Evolutionary conservation across 2,113 vertebrate species (phyloP).

Genomic region (Acanthisitta chloris): DNA sequence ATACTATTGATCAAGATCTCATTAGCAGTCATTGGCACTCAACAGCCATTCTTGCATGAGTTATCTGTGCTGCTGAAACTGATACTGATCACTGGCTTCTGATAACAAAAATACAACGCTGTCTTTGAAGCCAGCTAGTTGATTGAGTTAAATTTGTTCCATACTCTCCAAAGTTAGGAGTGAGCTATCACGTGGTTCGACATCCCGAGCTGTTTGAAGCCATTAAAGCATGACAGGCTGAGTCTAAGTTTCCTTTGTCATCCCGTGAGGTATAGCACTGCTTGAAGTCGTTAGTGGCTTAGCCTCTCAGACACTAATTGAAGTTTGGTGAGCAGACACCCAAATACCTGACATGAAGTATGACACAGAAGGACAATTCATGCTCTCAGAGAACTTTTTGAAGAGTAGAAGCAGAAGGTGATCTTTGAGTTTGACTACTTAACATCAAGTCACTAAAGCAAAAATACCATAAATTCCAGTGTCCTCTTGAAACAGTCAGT

Average conservation of each 20-base stretch:
- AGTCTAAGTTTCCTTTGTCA: conserved; percentile 2
- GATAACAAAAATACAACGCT: neutral
- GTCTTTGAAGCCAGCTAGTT: neutral
- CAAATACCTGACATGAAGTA: neutral
- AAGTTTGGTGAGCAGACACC: neutral
- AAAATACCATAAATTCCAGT: neutral
- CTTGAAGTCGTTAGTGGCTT: conserved; percentile 9
- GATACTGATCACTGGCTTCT: neutral
- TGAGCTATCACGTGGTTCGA: neutral
- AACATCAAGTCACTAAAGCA: neutral
- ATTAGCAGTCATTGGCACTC: conserved; percentile 36
- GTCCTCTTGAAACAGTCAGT: neutral
- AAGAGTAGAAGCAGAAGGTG: neutral
- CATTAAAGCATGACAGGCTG: neutral
- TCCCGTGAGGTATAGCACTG: neutral
- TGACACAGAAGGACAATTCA: neutral
- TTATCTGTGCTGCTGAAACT: neutral
- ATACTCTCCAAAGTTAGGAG: neutral
- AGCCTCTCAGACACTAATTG: neutral
- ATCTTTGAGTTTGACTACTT: neutral
- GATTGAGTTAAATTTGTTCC: conserved; percentile 23
- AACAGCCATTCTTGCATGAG: neutral
- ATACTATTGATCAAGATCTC: conserved; percentile 31
- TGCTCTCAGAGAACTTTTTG: neutral
- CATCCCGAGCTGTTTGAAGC: neutral